phyloP scores from a whole-genome alignment of 2,888 invertebrate genomes.

The Acanthococcus lagerstroemiae region DNA sequence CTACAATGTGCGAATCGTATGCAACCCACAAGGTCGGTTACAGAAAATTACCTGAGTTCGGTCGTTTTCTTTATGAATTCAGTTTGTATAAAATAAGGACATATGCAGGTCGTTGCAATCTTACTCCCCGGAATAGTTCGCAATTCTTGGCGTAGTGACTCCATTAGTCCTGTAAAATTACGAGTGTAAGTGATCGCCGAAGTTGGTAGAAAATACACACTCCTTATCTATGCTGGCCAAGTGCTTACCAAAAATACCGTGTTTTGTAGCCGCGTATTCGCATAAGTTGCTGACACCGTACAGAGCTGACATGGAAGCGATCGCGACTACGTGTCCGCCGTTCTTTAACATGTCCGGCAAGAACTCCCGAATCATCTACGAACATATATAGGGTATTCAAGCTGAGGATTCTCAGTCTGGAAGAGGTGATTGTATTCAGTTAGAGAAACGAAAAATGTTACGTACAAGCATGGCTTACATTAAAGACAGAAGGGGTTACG shows the following conservation, averaged over 20 bases:
- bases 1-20: no score
- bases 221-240: background rate
- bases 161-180: constrained; percentile 33
- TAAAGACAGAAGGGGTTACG: no score
- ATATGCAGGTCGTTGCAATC: constrained; percentile 76
- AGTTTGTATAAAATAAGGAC: constrained; percentile 90
- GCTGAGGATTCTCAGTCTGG: no score
- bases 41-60: no score
- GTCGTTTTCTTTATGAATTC: no score
- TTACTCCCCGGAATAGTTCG: constrained; percentile 45
- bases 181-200: background rate
- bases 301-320: constrained; percentile 81
- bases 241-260: constrained; percentile 33
- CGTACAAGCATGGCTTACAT: no score
- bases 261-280: constrained; percentile 33
- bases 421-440: no score
- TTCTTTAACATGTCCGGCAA: constrained; percentile 82
- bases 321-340: constrained; percentile 84
- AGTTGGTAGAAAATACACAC: background rate
- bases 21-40: no score
- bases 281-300: constrained; percentile 42
- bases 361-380: constrained; percentile 80
- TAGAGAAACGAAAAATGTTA: no score
- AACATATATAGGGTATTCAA: no score
- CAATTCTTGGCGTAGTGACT: constrained; percentile 34